These are phyloP conservation scores for Chroicocephalus ridibundus DNA, from an alignment of 2,113 vertebrate genomes.

Conservation along the genomic window DNA sequence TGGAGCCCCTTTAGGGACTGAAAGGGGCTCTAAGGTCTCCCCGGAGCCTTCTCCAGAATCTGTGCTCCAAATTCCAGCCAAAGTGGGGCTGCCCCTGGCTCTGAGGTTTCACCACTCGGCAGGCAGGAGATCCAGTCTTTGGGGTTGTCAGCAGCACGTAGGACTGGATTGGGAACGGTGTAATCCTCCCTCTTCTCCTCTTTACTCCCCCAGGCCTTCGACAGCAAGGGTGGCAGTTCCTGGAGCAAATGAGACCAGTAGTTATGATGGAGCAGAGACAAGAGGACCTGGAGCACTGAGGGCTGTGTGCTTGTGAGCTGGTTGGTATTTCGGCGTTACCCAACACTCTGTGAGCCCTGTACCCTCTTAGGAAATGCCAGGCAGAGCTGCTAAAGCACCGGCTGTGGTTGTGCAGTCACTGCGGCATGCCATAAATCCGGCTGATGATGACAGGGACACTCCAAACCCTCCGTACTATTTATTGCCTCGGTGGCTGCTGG, in stretches of 20 bases:
- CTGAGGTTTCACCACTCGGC: not conserved
- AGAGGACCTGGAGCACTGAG: rapidly evolving
- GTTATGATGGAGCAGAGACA: not conserved
- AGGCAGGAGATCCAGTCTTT: not conserved
- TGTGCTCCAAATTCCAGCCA: not conserved
- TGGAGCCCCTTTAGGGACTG: not conserved
- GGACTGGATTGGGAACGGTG: not conserved
- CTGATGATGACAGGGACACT: not conserved
- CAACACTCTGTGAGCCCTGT: not conserved
- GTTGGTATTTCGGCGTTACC: not conserved
- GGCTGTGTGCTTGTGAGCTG: not conserved
- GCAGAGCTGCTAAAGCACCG: not conserved
- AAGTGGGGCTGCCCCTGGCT: rapidly evolving
- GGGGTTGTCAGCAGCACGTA: rapidly evolving
- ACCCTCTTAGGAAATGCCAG: not conserved
- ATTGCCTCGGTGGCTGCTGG: not conserved
- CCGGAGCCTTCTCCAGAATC: not conserved
- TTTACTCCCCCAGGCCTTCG: not conserved
- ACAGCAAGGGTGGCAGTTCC: not conserved
- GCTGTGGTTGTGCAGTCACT: not conserved
- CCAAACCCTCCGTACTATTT: not conserved
- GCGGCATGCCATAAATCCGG: not conserved
- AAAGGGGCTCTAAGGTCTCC: not conserved
- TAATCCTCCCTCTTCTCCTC: not conserved
- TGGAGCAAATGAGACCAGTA: not conserved